Conservation (phyloP, 2,888 invertebrate species). For the Agrotis segetum region DNA sequence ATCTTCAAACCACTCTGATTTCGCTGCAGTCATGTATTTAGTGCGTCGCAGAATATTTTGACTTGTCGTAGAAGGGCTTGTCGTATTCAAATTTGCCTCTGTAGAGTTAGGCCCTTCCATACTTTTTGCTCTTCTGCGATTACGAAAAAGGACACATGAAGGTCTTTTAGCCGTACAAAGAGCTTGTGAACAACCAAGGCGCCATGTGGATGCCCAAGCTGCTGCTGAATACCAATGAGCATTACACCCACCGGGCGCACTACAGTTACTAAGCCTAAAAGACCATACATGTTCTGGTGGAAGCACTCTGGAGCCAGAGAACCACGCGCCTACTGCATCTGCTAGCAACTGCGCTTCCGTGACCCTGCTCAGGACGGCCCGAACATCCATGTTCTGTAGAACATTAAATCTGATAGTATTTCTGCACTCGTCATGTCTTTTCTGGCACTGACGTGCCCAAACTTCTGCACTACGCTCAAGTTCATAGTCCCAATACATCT, state of each 20-base stretch:
- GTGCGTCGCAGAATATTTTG: slow-evolving; percentile 80
- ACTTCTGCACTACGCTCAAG: slow-evolving; percentile 86
- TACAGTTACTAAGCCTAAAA: slow-evolving; percentile 82
- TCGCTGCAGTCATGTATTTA: slow-evolving; percentile 75
- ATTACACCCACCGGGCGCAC: slow-evolving; percentile 85
- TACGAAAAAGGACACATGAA: slow-evolving; percentile 80
- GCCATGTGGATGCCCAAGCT: slow-evolving; percentile 88
- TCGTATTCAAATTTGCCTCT: slow-evolving; percentile 3
- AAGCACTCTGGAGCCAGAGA: slow-evolving; percentile 83
- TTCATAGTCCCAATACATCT: slow-evolving; percentile 89
- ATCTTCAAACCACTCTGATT: slow-evolving; percentile 72
- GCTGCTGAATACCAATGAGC: slow-evolving; percentile 86
- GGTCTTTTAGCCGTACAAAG: slow-evolving; percentile 82
- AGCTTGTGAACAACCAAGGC: slow-evolving; percentile 85
- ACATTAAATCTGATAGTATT: slow-evolving; percentile 86
- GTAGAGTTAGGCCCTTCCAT: background rate
- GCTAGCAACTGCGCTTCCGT: slow-evolving; percentile 86
- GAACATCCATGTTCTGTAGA: slow-evolving; percentile 87
- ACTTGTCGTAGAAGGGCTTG: slow-evolving; percentile 17
- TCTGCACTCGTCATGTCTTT: slow-evolving; percentile 88
- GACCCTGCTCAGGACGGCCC: slow-evolving; percentile 80
- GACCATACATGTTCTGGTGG: slow-evolving; percentile 83
- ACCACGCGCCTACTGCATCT: slow-evolving; percentile 87
- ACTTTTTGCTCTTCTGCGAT: slow-evolving; percentile 67
- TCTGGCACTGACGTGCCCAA: slow-evolving; percentile 89